Evolutionary conservation across 2,113 vertebrate species (phyloP), one percentile per base, ranked within the genome.

Genomic region (Odontesthes bonariensis): DNA sequence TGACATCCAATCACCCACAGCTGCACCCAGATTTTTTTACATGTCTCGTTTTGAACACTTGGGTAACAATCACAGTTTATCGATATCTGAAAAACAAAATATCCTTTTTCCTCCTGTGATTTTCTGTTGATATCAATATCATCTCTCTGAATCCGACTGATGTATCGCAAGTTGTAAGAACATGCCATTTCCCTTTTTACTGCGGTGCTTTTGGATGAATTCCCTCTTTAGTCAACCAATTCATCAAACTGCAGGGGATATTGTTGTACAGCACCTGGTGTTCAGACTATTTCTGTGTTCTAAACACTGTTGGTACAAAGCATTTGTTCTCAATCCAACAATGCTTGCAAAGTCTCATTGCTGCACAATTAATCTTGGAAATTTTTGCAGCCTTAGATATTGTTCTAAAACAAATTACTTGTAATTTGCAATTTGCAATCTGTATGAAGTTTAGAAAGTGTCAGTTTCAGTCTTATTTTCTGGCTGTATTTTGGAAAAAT

Each of bases 161-260:
- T 80, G 19, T 52, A 64, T 79, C 13, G 22, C 55, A 35, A 65
- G 53, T 61, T 55, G 67, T 79, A 71, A 51, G 58, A 79, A 79
- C 69, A 67, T 73, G 61, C 66, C 61, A 66, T 84, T 86, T 81
- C 79, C 85, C 68, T 68, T 79, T 62, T 90, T 88, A 91, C 86
- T 92, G 84, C 68, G 84, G 85, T 88, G 85, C 76, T 91, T 92
- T 93, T 92, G 92, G 93, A 94, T 93, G 93, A 94, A 93, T 92
- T 92, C 91, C 91, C 92, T 92, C 93, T 94, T 94, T 94, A 94
- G 92, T 93, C 87, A 85, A 93, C 90, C 93, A 91, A 95, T 95
- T 94, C 92, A 94, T 95, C 93, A 95, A 92, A 88, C 94, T 87
- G 92, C 93, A 90, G 94, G 94, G 94, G 93, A 93, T 92, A 93